phyloP scores from a whole-genome alignment of 2,888 invertebrate species.

The Cheilosia pagana region DNA sequence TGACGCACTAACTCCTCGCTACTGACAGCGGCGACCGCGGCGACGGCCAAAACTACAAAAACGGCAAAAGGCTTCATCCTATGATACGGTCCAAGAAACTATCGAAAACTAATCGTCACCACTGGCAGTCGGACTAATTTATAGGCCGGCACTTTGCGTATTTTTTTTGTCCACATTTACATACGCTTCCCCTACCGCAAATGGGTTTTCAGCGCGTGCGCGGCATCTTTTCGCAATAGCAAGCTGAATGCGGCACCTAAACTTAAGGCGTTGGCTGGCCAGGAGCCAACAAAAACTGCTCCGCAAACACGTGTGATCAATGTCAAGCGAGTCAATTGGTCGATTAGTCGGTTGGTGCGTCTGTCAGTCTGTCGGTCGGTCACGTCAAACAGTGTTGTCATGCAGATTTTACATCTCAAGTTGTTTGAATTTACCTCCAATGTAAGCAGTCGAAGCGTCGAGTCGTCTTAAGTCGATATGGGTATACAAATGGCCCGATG shows the following conservation, averaged over 20 bases:
- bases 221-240: constrained; percentile 34
- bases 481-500: background rate
- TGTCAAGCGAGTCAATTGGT: constrained; percentile 24
- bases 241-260: constrained; percentile 6
- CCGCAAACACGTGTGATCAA: constrained; percentile 39
- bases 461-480: background rate
- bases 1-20: constrained; percentile 44
- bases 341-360: background rate
- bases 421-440: constrained; percentile 24
- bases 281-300: constrained; percentile 32
- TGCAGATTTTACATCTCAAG: constrained; percentile 50
- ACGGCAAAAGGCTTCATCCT: constrained; percentile 57
- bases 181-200: constrained; percentile 28
- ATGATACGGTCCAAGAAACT: constrained; percentile 68
- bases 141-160: constrained; percentile 67
- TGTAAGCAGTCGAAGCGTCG: background rate
- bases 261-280: constrained; percentile 38
- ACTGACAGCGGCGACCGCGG: constrained; percentile 29
- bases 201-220: constrained; percentile 23
- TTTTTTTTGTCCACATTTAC: constrained; percentile 12
- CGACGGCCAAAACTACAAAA: constrained; percentile 46
- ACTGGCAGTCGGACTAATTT: constrained; percentile 77
- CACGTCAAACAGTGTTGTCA: constrained; percentile 32
- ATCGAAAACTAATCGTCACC: constrained; percentile 78
- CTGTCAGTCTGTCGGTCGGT: background rate